phyloP scores from a whole-genome alignment of 1,140 invertebrate genomes.

The Paralvinella palmiformis region DNA sequence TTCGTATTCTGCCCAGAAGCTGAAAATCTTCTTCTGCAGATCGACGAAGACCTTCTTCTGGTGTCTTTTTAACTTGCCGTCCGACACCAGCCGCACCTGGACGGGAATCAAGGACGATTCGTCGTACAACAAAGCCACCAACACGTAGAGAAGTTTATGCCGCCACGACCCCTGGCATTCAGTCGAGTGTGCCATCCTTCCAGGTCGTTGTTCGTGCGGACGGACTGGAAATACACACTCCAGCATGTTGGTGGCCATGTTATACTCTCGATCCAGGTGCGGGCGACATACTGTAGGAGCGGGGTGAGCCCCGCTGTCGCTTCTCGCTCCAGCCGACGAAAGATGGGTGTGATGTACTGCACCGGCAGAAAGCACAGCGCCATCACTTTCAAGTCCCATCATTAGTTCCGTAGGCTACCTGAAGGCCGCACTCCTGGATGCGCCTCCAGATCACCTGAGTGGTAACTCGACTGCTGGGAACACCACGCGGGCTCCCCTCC shows the following conservation, averaged over 20 bases:
- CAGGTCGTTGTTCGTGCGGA: neutral
- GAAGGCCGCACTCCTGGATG: conserved; percentile 1
- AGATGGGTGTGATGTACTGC: neutral
- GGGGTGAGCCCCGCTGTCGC: neutral
- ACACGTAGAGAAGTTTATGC: neutral
- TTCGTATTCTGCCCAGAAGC: no score
- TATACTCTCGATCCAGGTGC: neutral
- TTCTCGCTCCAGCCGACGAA: neutral
- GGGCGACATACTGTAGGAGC: neutral
- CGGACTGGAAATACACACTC: neutral
- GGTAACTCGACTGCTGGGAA: no score
- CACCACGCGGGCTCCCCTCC: no score
- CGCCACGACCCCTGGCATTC: neutral
- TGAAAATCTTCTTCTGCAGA: no score
- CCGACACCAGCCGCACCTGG: neutral
- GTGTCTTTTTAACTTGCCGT: no score
- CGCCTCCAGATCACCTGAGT: neutral
- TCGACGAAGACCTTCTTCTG: no score
- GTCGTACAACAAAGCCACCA: neutral
- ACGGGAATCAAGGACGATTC: conserved; percentile 1
- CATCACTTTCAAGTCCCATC: neutral
- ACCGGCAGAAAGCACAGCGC: neutral
- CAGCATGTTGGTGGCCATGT: neutral
- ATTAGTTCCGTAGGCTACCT: neutral
- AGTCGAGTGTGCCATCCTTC: neutral